These are phyloP conservation scores for Harpagifer antarcticus DNA, from an alignment of 2,797 vertebrate species.

Conservation along the genomic window DNA sequence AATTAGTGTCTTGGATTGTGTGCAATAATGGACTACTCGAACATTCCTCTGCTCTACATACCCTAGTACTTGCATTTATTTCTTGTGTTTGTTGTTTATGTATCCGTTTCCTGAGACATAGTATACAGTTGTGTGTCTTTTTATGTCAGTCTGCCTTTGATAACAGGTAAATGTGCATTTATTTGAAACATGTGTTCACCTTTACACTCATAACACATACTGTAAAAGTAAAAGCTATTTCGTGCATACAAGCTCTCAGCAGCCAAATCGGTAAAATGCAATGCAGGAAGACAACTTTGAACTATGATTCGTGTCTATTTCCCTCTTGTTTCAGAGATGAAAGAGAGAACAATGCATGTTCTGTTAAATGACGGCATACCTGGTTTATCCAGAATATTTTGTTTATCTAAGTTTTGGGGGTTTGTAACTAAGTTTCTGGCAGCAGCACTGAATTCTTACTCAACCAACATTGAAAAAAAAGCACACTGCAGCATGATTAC, in stretches of 20 bases:
- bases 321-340: constrained; percentile 60
- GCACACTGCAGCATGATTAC: constrained; percentile 76
- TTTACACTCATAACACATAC: constrained; percentile 3
- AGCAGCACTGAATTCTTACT: constrained; percentile 67
- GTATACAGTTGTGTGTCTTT: neutral
- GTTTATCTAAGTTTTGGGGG: constrained; percentile 62
- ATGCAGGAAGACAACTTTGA: constrained; percentile 49
- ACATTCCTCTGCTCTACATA: constrained; percentile 18
- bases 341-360: constrained; percentile 54
- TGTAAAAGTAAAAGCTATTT: constrained; percentile 63
- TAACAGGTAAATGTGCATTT: neutral
- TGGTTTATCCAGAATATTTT: constrained; percentile 59
- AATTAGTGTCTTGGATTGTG: constrained; percentile 57
- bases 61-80: neutral
- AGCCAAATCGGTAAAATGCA: constrained; percentile 46
- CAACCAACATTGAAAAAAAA: constrained; percentile 74
- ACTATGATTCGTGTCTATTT: constrained; percentile 77
- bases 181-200: constrained; percentile 24
- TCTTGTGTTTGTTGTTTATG: neutral
- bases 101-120: neutral
- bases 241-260: constrained; percentile 52
- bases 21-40: constrained; percentile 46
- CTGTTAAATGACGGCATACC: constrained; percentile 44
- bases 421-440: constrained; percentile 66
- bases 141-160: neutral